These are phyloP conservation scores for Gnatocerus cornutus DNA, from an alignment of 2,888 invertebrate genomes.

Conservation along the genomic window DNA sequence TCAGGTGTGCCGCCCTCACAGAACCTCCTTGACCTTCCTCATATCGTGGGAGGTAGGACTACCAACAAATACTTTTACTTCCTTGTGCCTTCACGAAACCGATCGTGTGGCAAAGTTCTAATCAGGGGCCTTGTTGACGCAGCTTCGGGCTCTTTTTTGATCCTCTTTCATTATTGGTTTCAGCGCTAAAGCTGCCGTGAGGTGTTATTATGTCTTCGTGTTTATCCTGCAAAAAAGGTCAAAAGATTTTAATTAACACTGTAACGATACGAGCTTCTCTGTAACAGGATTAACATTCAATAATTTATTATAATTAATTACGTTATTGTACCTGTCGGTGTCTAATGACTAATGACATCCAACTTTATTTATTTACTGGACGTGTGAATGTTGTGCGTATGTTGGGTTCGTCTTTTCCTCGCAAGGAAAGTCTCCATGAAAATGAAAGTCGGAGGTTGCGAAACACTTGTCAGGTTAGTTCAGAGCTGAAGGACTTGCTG, in stretches of 20 bases:
- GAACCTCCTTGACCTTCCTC: slow-evolving; percentile 59
- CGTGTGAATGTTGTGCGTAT: slow-evolving; percentile 2
- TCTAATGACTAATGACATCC: slow-evolving; percentile 13
- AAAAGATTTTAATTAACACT: slow-evolving; percentile 17
- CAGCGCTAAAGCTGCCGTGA: neutral
- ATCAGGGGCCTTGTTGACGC: slow-evolving; percentile 15
- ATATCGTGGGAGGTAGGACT: slow-evolving; percentile 46
- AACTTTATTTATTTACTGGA: slow-evolving; percentile 17
- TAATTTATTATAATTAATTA: slow-evolving; percentile 15
- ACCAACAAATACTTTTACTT: slow-evolving; percentile 44
- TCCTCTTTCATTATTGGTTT: neutral
- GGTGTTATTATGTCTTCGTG: slow-evolving; percentile 15
- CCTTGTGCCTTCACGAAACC: slow-evolving; percentile 36
- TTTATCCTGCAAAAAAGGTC: slow-evolving; percentile 18
- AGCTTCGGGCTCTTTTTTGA: slow-evolving; percentile 16
- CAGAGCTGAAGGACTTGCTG: slow-evolving; percentile 1
- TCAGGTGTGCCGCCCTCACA: slow-evolving; percentile 60
- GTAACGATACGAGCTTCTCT: neutral
- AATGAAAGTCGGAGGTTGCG: slow-evolving; percentile 11
- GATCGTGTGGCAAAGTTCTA: slow-evolving; percentile 5
- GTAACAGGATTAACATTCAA: slow-evolving; percentile 10
- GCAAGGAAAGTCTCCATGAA: slow-evolving; percentile 8
- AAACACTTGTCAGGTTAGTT: neutral
- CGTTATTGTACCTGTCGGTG: slow-evolving; percentile 5
- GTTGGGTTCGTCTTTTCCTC: slow-evolving; percentile 8